phyloP scores from a whole-genome alignment of 2,113 vertebrate genomes.

The Entosphenus tridentatus region DNA sequence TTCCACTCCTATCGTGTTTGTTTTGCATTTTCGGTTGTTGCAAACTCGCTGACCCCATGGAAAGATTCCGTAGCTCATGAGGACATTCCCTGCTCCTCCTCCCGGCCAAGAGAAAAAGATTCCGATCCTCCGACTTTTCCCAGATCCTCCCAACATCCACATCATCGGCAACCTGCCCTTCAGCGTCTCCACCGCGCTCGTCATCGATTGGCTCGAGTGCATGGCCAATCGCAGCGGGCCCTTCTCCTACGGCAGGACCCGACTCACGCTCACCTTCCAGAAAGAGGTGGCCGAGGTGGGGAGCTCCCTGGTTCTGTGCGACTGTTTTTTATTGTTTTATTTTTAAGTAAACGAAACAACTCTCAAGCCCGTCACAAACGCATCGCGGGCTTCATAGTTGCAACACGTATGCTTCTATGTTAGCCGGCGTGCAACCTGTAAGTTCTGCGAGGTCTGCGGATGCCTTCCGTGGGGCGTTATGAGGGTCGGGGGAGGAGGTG shows the following conservation, averaged over 20 bases:
- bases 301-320: slow-evolving; percentile 7
- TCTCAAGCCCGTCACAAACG: not conserved
- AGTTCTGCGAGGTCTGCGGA: no score
- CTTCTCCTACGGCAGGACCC: slow-evolving; percentile 57
- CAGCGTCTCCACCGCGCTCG: slow-evolving; percentile 66
- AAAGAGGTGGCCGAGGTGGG: slow-evolving; percentile 82
- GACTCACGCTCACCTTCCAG: slow-evolving; percentile 82
- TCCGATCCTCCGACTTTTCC: slow-evolving; percentile 10
- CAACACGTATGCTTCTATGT: not conserved
- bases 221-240: slow-evolving; percentile 43
- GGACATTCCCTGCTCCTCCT: no score
- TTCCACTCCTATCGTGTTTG: not conserved
- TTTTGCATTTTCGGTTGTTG: not conserved
- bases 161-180: slow-evolving; percentile 91
- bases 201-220: slow-evolving; percentile 65
- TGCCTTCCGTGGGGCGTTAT: no score
- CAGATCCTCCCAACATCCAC: slow-evolving; percentile 72
- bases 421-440: not conserved
- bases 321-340: not conserved
- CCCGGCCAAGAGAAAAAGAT: not conserved
- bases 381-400: not conserved
- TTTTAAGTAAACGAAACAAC: not conserved
- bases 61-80: not conserved
- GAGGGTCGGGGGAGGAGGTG: no score
- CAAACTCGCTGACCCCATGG: not conserved